Percentiles rank a stretch among this genome's conserved stretches.
phyloP scores from a whole-genome alignment of 2,113 vertebrate genomes.

The Mugil cephalus region DNA sequence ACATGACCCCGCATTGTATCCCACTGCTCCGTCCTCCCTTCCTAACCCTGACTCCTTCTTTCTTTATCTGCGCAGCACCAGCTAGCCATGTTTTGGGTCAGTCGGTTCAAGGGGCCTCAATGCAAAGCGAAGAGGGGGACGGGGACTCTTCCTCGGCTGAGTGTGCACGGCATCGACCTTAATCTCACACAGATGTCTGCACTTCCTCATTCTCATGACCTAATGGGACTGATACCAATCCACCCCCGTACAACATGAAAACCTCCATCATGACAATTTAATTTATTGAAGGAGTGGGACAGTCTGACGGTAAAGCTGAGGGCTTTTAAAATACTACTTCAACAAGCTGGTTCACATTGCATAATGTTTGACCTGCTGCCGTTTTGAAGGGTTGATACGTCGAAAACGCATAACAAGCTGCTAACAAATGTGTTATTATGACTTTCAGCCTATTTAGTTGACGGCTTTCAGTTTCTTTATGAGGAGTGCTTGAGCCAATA shows the following conservation, averaged over 20 bases:
- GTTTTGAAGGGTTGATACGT: too few relatives aligned
- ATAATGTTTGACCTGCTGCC: neutral
- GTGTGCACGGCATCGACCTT: slow-evolving; percentile 42
- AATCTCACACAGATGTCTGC: slow-evolving; percentile 80
- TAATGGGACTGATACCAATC: slow-evolving; percentile 57
- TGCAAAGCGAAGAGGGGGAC: slow-evolving; percentile 11
- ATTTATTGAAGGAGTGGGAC: neutral
- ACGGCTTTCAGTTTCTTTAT: too few relatives aligned
- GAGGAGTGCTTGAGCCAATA: too few relatives aligned
- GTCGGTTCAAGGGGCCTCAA: slow-evolving; percentile 39
- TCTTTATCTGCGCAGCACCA: slow-evolving; percentile 43
- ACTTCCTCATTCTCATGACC: slow-evolving; percentile 79
- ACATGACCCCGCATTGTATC: slow-evolving; percentile 58
- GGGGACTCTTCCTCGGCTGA: slow-evolving; percentile 18
- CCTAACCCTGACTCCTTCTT: slow-evolving; percentile 26
- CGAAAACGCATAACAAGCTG: too few relatives aligned
- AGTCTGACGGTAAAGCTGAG: neutral
- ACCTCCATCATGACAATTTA: neutral
- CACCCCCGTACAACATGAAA: slow-evolving; percentile 15
- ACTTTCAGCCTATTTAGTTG: too few relatives aligned
- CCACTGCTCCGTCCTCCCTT: slow-evolving; percentile 51
- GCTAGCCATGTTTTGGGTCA: slow-evolving; percentile 50
- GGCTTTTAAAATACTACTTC: neutral
- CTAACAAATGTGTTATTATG: too few relatives aligned
- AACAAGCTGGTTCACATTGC: neutral